These are phyloP conservation scores for Microctonus aethiopoides DNA, from an alignment of 2,888 invertebrate genomes.

Conservation along the genomic window DNA sequence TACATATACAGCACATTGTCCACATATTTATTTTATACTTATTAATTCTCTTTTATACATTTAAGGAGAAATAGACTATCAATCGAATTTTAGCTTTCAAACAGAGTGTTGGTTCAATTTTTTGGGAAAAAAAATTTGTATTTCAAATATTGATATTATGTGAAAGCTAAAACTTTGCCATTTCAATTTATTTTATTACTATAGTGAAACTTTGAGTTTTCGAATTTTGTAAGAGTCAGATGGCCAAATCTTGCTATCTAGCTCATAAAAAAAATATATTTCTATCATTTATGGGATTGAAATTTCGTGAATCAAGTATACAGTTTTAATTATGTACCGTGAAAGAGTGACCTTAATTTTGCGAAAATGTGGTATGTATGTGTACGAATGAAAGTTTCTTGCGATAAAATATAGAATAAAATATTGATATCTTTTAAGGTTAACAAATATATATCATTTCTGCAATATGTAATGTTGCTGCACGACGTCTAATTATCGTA, in stretches of 20 bases:
- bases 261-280: not conserved
- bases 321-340: not conserved
- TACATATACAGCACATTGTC: not conserved
- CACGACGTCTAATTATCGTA: not conserved
- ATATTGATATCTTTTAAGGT: not conserved
- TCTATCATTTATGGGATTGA: constrained; percentile 11
- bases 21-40: constrained; percentile 24
- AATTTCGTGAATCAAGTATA: constrained; percentile 3
- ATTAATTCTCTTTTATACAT: not conserved
- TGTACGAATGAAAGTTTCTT: not conserved
- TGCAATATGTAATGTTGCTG: not conserved
- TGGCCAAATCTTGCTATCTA: too few relatives aligned
- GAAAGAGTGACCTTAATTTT: not conserved
- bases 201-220: too few relatives aligned
- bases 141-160: too few relatives aligned
- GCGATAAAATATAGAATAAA: not conserved
- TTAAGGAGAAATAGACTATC: not conserved
- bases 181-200: too few relatives aligned
- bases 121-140: too few relatives aligned
- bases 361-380: not conserved
- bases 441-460: not conserved
- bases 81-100: too few relatives aligned
- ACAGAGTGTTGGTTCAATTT: too few relatives aligned
- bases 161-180: too few relatives aligned
- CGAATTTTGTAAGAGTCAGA: too few relatives aligned